Percentiles rank a stretch among this genome's conserved stretches.
Evolutionary conservation across 2,888 invertebrate genomes (phyloP).

Genomic region (Hipparchia semele): DNA sequence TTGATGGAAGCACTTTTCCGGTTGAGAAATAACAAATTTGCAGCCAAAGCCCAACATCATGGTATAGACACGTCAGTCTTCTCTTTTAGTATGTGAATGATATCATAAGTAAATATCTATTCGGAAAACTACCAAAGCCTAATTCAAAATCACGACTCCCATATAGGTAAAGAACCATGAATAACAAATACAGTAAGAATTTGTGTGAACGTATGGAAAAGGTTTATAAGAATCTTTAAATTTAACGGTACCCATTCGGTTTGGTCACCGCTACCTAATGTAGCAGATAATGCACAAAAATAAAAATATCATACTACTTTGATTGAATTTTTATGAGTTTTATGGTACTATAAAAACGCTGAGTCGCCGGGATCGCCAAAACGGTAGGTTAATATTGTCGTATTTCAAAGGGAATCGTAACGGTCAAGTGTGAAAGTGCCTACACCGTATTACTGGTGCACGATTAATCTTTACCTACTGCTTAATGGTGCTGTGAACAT

Average conservation of each 20-base stretch:
- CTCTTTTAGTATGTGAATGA: slow-evolving; percentile 3
- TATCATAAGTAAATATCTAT: slow-evolving; percentile 6
- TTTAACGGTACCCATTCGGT: slow-evolving; percentile 8
- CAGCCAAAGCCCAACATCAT: slow-evolving; percentile 4
- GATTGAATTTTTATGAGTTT: slow-evolving; percentile 42
- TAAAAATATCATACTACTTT: background rate
- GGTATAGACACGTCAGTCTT: slow-evolving; percentile 18
- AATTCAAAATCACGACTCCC: slow-evolving; percentile 6
- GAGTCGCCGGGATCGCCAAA: slow-evolving; percentile 26
- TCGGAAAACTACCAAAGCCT: background rate
- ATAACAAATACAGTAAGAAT: slow-evolving; percentile 6
- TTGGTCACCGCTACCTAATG: slow-evolving; percentile 2
- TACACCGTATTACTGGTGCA: slow-evolving; percentile 25
- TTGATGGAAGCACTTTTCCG: slow-evolving; percentile 1
- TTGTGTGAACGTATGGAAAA: slow-evolving; percentile 19
- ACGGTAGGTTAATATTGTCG: slow-evolving; percentile 44
- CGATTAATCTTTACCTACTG: slow-evolving; percentile 46
- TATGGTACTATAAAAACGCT: slow-evolving; percentile 8
- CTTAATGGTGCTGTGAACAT: slow-evolving; percentile 43
- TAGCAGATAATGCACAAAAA: background rate
- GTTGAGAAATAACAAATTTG: slow-evolving; percentile 3
- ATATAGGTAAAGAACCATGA: slow-evolving; percentile 1
- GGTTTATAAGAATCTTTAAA: slow-evolving; percentile 6
- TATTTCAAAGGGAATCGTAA: slow-evolving; percentile 47
- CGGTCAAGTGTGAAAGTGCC: slow-evolving; percentile 46